Conservation (phyloP, 1,140 invertebrate genomes). For the Drosophila cardini region DNA sequence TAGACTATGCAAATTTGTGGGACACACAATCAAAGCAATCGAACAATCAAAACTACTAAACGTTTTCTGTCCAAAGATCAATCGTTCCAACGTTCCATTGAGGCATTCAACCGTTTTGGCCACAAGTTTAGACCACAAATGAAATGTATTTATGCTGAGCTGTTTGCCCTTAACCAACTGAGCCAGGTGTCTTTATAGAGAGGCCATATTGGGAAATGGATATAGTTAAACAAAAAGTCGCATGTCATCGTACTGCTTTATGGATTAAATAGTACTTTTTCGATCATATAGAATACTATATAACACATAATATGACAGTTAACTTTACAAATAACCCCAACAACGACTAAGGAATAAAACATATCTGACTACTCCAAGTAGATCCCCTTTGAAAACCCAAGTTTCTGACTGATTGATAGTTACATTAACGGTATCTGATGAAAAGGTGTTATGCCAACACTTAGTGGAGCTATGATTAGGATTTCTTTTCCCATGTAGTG, state of each 20-base stretch:
- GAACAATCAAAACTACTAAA: constrained; percentile 52
- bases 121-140: constrained; percentile 17
- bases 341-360: no score
- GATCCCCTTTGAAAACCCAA: no score
- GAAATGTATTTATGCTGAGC: constrained; percentile 14
- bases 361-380: no score
- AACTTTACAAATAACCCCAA: no score
- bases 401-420: no score
- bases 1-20: constrained; percentile 69
- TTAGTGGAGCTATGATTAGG: neutral
- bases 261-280: no score
- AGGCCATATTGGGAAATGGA: neutral
- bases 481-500: neutral
- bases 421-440: neutral
- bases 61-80: constrained; percentile 71
- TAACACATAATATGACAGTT: no score
- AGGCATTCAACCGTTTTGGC: neutral
- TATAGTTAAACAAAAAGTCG: neutral
- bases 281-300: no score
- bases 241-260: neutral
- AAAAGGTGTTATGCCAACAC: constrained; percentile 2
- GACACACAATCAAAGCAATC: constrained; percentile 61
- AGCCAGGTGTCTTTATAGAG: constrained; percentile 1
- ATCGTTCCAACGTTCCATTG: constrained; percentile 33
- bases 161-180: constrained; percentile 14